Base-by-base conservation (phyloP, 2,888 invertebrate species). In the Ophion slaviceki region DNA sequence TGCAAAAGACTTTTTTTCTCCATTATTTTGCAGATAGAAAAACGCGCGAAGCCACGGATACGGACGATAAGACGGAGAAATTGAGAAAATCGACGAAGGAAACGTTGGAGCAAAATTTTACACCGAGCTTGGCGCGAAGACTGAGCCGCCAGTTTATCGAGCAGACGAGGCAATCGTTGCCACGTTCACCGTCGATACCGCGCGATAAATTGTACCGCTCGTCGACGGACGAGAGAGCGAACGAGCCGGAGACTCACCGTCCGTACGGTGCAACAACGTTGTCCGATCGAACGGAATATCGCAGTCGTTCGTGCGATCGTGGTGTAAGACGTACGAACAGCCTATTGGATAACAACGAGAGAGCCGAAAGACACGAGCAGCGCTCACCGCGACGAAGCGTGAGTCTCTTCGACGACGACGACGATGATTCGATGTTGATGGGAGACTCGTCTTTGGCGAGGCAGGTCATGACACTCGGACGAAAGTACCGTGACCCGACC, bases 141-240 rank as follows among this genome's bases (percentile, higher is more conserved):
- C 86, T 94, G 86, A 93, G 93, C 84, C 90, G 92, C 14, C 93
- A 92, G 66, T 92, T 93, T 85, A 91, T 92, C 88, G 93, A 93
- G 85, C 91, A 92, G 80, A 92, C 92, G 17, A 88, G 93, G n/a
- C 92, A 92, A 66, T 89, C 92, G 1, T 81, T 92, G 72, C 92
- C 92, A 5, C 86, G 92, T 20, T 93, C 93, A 8, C 91, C 91
- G 0, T 93, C 92, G 7, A 87, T 91, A 68, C 88, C 92, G 1
- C 91, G 91, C 7, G 93, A 92, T n/a, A 89, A 85, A 10, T 82
- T 88, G 6, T 88, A 89, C 68, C 80, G 88, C 32, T 90, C 90
- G 6, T 90, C 90, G 4, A 87, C 85, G 32, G 85, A 88, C 17
- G 90, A 90, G 47, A 74, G 86, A 17, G 78, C 20, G 14, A 74